phyloP scores from a whole-genome alignment of 64 coral and sea anemone genomes.

The Cladopsammia gracilis region DNA sequence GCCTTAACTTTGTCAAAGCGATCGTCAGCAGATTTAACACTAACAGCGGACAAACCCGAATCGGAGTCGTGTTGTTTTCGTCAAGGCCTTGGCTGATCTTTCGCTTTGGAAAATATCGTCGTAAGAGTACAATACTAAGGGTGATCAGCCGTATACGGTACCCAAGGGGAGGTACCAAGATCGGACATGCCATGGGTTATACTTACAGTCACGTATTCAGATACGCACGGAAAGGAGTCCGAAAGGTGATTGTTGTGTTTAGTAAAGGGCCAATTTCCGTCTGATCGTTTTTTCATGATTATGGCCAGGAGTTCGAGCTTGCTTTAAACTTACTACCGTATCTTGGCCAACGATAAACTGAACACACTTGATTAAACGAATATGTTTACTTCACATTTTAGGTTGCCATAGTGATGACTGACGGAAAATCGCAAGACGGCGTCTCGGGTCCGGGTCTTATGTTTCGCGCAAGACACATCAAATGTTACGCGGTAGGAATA shows the following conservation, averaged over 20 bases:
- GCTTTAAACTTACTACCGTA: too few species aligned
- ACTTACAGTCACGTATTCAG: slow-evolving; percentile 44
- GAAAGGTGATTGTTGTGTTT: slow-evolving; percentile 36
- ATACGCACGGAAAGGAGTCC: background rate
- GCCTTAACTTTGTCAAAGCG: slow-evolving; percentile 73
- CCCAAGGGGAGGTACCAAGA: slow-evolving; percentile 68
- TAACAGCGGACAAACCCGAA: too few species aligned
- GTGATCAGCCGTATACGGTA: slow-evolving; percentile 61
- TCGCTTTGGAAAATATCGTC: slow-evolving; percentile 18
- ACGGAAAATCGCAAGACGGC: slow-evolving; percentile 56
- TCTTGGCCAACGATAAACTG: background rate
- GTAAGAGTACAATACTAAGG: slow-evolving; percentile 35
- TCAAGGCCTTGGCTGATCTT: too few species aligned
- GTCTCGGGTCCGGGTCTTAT: too few species aligned
- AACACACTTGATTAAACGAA: background rate
- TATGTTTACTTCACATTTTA: background rate
- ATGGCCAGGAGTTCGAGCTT: too few species aligned
- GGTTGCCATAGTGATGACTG: slow-evolving; percentile 67
- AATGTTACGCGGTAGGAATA: slow-evolving; percentile 35
- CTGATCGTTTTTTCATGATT: too few species aligned
- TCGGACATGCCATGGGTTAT: slow-evolving; percentile 52
- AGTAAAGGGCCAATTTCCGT: too few species aligned
- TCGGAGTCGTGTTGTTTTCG: too few species aligned
- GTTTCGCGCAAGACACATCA: slow-evolving; percentile 13
- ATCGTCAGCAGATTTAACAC: too few species aligned